Conservation (phyloP, 2,888 invertebrate genomes). For the Kryphioiulus occultus region DNA sequence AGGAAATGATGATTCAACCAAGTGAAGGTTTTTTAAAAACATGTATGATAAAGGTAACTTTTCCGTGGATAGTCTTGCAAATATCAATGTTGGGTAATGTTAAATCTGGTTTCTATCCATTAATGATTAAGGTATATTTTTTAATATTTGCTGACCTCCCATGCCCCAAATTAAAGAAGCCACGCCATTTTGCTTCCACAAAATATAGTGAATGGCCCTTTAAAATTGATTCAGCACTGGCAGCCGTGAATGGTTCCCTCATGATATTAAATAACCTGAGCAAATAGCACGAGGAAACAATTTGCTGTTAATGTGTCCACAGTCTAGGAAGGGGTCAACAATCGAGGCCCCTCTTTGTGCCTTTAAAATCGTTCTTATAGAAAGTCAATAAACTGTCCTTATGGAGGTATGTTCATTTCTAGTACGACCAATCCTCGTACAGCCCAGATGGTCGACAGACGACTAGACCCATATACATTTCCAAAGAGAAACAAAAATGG, state of each 20-base stretch:
- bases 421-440: neutral
- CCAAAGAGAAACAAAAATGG: conserved; percentile 36
- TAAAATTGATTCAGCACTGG: neutral
- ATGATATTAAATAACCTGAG: conserved; percentile 13
- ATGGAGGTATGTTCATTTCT: neutral
- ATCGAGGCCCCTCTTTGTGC: conserved; percentile 32
- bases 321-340: conserved; percentile 36
- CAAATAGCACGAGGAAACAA: conserved; percentile 31
- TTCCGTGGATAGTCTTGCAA: too few relatives aligned
- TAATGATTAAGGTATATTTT: neutral
- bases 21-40: too few relatives aligned
- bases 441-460: neutral
- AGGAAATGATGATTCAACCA: too few relatives aligned
- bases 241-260: neutral
- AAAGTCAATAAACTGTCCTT: conserved; percentile 4
- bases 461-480: conserved; percentile 32
- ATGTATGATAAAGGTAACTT: too few relatives aligned
- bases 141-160: neutral
- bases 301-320: conserved; percentile 35
- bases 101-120: too few relatives aligned
- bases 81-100: too few relatives aligned
- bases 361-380: neutral
- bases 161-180: neutral
- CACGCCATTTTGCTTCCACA: neutral
- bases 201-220: neutral